phyloP scores from a whole-genome alignment of 2,113 vertebrate genomes.

The Rhinoderma darwinii region DNA sequence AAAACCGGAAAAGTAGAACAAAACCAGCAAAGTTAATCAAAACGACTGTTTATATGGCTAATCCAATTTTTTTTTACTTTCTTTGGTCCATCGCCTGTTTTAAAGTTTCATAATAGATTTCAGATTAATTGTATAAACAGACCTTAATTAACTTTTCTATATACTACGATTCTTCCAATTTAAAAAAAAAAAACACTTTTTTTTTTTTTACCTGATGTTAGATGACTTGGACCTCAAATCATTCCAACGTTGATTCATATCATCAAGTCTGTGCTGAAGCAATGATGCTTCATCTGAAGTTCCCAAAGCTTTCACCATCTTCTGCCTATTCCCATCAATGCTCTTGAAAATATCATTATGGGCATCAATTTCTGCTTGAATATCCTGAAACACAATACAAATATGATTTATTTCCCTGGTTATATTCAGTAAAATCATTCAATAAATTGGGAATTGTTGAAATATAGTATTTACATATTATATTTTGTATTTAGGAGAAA shows the following conservation, averaged over 20 bases:
- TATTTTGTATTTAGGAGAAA: not conserved
- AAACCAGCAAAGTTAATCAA: no score
- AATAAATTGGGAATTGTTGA: not conserved
- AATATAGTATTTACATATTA: not conserved
- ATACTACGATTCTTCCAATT: not conserved
- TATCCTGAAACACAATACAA: conserved; percentile 78
- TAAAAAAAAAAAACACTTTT: not conserved
- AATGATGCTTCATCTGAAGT: conserved; percentile 91
- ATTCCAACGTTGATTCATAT: conserved; percentile 99
- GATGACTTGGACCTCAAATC: conserved; percentile 92
- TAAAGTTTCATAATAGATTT: no score
- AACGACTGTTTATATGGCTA: no score
- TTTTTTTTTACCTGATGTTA: conserved; percentile 82
- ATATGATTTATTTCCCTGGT: not conserved
- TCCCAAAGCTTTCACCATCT: conserved; percentile 95
- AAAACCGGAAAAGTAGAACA: no score
- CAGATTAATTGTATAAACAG: no score
- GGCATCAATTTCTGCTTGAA: conserved; percentile 98
- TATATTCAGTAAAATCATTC: not conserved
- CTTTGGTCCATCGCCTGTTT: no score
- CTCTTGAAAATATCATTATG: conserved; percentile 98
- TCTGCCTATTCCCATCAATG: conserved; percentile 92
- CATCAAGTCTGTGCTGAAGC: conserved; percentile 93
- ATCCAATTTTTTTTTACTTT: no score
- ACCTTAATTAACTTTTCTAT: not conserved